A percentile compares a stretch with the other conserved stretches of the same genome.
Evolutionary conservation across 2,113 vertebrate genomes (phyloP).

Genomic region (Myocastor coypus): DNA sequence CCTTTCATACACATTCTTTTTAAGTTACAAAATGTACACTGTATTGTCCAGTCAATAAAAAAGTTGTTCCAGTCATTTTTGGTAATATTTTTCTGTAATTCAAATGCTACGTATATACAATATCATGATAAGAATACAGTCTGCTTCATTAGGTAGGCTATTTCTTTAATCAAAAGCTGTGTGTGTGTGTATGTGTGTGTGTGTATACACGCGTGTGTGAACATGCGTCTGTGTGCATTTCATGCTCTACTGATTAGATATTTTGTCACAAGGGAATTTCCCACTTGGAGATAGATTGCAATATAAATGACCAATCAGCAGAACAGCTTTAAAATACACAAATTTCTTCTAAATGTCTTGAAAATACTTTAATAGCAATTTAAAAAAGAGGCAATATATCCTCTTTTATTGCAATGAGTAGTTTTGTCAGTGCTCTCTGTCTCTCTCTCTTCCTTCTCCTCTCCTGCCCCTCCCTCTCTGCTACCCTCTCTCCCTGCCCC

Average conservation of each 20-base stretch:
- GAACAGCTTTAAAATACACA: constrained; percentile 36
- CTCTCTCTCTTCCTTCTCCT: not conserved
- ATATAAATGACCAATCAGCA: constrained; percentile 11
- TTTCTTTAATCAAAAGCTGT: not conserved
- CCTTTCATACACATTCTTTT: not conserved
- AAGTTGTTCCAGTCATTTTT: not conserved
- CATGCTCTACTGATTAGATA: constrained; percentile 14
- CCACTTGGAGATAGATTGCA: constrained; percentile 23
- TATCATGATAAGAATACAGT: constrained; percentile 31
- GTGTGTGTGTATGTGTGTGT: not conserved
- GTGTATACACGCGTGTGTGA: not conserved
- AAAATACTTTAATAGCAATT: constrained; percentile 6
- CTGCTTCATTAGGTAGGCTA: not conserved
- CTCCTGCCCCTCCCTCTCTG: no score
- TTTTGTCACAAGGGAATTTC: constrained; percentile 53
- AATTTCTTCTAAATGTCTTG: constrained; percentile 21
- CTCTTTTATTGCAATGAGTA: not conserved
- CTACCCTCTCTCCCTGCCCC: no score
- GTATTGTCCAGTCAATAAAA: not conserved
- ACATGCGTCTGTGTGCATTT: not conserved
- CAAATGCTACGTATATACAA: not conserved
- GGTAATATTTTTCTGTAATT: constrained; percentile 28
- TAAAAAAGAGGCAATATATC: constrained; percentile 13
- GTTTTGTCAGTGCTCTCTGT: not conserved
- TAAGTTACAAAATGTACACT: not conserved